Evolutionary conservation across 2,888 invertebrate genomes (phyloP).

Genomic region (Meteorus colon): DNA sequence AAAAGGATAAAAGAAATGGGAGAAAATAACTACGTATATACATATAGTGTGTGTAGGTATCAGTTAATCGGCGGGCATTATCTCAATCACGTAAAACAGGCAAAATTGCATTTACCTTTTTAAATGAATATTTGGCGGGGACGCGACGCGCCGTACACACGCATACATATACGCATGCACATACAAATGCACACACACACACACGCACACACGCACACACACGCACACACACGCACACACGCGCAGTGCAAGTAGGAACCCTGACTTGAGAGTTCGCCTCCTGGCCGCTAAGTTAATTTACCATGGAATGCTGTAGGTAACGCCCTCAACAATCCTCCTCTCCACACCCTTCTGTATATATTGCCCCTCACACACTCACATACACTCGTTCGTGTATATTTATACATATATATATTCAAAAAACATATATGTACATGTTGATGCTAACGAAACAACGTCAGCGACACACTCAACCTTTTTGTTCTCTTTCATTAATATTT

Average conservation of each 20-base stretch:
- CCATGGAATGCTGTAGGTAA: slow-evolving; percentile 70
- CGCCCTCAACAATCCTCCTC: slow-evolving; percentile 66
- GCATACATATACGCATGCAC: neutral
- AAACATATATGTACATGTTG: slow-evolving; percentile 14
- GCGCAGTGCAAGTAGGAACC: slow-evolving; percentile 66
- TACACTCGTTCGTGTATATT: slow-evolving; percentile 1
- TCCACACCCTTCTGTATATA: neutral
- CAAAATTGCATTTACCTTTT: slow-evolving; percentile 74
- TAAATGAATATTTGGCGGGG: slow-evolving; percentile 73
- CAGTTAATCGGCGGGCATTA: slow-evolving; percentile 73
- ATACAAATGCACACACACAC: slow-evolving; percentile 12
- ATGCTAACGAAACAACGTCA: slow-evolving; percentile 19
- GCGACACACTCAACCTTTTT: slow-evolving; percentile 3
- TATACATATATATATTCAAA: slow-evolving; percentile 7
- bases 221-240: slow-evolving; percentile 9
- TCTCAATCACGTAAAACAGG: slow-evolving; percentile 73
- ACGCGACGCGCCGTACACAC: slow-evolving; percentile 73
- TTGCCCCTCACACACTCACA: neutral
- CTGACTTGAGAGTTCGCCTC: slow-evolving; percentile 69
- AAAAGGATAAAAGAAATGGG: slow-evolving; percentile 5
- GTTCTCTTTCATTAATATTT: neutral
- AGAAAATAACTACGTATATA: slow-evolving; percentile 12
- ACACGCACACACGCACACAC: slow-evolving; percentile 22
- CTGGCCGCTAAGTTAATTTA: slow-evolving; percentile 73
- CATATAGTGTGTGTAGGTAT: slow-evolving; percentile 42